Base-by-base conservation (phyloP, 2,113 vertebrate genomes). In the Hymenochirus boettgeri region DNA sequence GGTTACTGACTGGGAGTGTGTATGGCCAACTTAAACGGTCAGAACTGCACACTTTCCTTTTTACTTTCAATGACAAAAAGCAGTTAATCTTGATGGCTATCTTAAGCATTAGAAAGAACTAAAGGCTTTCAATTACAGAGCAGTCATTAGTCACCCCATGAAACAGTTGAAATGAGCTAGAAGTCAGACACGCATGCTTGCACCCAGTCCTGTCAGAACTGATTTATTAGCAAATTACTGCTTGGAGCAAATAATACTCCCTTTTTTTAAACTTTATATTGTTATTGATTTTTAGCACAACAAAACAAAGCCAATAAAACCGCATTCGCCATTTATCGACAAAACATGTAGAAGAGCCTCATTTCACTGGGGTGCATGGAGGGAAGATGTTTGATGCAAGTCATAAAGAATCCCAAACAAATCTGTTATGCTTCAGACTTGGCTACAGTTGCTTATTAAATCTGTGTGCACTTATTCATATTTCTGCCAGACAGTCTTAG, bases 51-150 rank as follows among this genome's bases (percentile, higher is more conserved):
- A 75, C 72, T 70, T 77, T 70, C 69, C 70, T 50, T 82, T 79
- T 74, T 15, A 39, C 69, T 84, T 75, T 37, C 74, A 57, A 47
- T 62, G 70, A 73, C 6, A 72, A 73, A 75, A 63, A 52, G 77
- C 73, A 74, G 61, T 86, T 84, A 78, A 85, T 86, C 79, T 86
- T 75, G 21, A 65, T 82, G 82, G 83, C 81, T 77, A 71, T 81
- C 82, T 76, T 60, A 31, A 24, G 73, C 73, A 71, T 65, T 37
- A 75, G 72, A 81, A 74, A 73, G 71, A 71, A 60, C 29, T 0
- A 67, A 85, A 71, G 72, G 71, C 67, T 52, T 67, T 72, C 80
- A 76, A 81, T 89, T 87, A 79, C 72, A 37, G 56, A 63, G 78
- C 63, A 64, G 59, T 85, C 79, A 77, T 69, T 82, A 79, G 77